These are phyloP conservation scores for Drosophila cracens DNA, from an alignment of 2,888 invertebrate genomes.

Conservation along the genomic window DNA sequence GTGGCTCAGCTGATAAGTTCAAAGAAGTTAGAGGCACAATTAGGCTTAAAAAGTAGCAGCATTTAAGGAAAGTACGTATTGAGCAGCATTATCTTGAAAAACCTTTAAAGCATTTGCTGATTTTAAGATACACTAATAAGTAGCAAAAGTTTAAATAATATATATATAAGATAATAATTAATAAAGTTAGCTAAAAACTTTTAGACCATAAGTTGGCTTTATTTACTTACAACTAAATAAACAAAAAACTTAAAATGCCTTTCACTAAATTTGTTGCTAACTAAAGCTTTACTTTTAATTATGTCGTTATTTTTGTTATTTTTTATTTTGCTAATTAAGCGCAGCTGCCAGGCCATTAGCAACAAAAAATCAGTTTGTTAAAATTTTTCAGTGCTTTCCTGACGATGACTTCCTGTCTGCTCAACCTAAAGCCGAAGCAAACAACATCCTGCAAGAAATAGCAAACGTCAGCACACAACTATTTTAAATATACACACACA, in stretches of 20 bases:
- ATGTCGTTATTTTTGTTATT: background rate
- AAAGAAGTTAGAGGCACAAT: background rate
- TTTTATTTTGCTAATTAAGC: slow-evolving; percentile 43
- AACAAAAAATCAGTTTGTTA: slow-evolving; percentile 35
- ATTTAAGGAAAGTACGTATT: background rate
- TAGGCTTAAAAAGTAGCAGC: background rate
- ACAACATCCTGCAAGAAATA: slow-evolving; percentile 56
- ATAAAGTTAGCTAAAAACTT: background rate
- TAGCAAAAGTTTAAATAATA: no score
- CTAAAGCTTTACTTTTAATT: background rate
- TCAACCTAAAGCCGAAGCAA: slow-evolving; percentile 21
- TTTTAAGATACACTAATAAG: background rate
- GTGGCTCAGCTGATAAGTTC: slow-evolving; percentile 1
- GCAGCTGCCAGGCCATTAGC: slow-evolving; percentile 19
- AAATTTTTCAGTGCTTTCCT: slow-evolving; percentile 16
- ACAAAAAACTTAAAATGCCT: background rate
- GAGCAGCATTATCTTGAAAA: background rate
- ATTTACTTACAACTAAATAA: background rate
- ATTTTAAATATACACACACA: slow-evolving; percentile 25
- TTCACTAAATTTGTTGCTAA: background rate
- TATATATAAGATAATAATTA: background rate
- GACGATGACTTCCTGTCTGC: slow-evolving; percentile 36
- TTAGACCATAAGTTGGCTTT: accelerated
- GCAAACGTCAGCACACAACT: slow-evolving; percentile 49
- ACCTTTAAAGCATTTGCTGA: no score